Base-by-base conservation (phyloP, 2,797 vertebrate genomes). In the Apogon talboti region DNA sequence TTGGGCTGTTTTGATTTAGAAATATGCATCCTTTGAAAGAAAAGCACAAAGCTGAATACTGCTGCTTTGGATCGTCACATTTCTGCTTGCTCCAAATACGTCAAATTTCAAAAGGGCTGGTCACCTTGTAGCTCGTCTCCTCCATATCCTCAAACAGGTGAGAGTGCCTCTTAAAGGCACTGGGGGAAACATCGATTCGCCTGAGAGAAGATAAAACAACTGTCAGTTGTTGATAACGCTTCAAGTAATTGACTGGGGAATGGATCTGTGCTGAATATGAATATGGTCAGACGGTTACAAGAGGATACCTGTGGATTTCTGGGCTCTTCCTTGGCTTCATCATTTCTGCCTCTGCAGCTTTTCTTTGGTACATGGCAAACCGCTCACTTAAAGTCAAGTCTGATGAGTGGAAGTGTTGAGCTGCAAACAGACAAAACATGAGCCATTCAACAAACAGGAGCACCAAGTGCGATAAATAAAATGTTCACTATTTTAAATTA, bases 131-230 rank as follows among this genome's bases (percentile, higher is more conserved):
- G 93, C 94, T 91, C 76, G 93, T 85, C 85, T 98, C 97, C 82
- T 97, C 98, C 88, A 94, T 78, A 87, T 99, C 97, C 86, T 98
- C 97, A 92, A 98, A 98, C 91, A 96, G 92, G 82, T 96, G 96
- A 93, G 95, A 91, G 94, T 98, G 97, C 92, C 97, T 98, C 95
- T 97, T 99, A 96, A 99, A 98, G 89, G 96, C 97, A 97, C 97
- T 99, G 93, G 97, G 98, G 92, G 97, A 99, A 93, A 99, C 96
- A 95, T 99, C 97, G 92, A 99, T 99, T 95, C 97, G 96, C 97
- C 98, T 99, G 46, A 24, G 47, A 57, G 63, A n/a, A 7, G 66
- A 42, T 30, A 50, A 10, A 61, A 4, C 66, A 13, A 30, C 0
- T 21, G 69, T 85, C 52, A 79, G 60, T 1, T 1, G 24, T 24